These are phyloP conservation scores for Aphelenchoides fujianensis DNA, from an alignment of 1,140 invertebrate genomes.

Conservation along the genomic window DNA sequence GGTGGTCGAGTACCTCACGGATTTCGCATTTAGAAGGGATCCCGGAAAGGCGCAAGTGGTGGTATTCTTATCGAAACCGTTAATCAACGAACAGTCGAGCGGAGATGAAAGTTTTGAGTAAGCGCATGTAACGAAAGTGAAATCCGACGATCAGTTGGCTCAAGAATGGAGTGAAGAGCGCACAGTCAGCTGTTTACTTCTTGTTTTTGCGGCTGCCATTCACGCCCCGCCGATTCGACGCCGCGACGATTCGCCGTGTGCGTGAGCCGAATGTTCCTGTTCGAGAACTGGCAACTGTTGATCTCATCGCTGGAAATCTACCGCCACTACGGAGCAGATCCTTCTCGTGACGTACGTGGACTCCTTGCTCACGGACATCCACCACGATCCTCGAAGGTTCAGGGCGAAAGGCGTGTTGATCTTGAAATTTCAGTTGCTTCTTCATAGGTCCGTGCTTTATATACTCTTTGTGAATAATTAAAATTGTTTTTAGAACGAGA, in stretches of 20 bases:
- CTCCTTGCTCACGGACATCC: conserved; percentile 20
- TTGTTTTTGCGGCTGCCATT: conserved; percentile 25
- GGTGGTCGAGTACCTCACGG: conserved; percentile 21
- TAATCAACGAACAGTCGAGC: background rate
- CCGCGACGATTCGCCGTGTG: conserved; percentile 33
- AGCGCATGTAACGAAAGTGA: too few relatives aligned
- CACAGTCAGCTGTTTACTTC: too few relatives aligned
- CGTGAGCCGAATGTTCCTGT: conserved; percentile 40
- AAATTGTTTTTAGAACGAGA: conserved; percentile 25
- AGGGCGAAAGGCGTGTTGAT: conserved; percentile 33
- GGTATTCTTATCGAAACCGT: background rate
- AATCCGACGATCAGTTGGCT: too few relatives aligned
- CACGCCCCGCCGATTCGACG: conserved; percentile 20
- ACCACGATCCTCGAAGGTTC: conserved; percentile 28
- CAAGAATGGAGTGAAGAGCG: too few relatives aligned
- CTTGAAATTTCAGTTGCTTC: conserved; percentile 14
- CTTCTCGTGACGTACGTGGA: conserved; percentile 33
- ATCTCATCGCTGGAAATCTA: conserved; percentile 33
- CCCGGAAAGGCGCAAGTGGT: conserved; percentile 24
- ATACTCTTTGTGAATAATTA: conserved; percentile 16
- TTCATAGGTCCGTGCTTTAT: conserved; percentile 29
- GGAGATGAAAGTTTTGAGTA: conserved; percentile 17
- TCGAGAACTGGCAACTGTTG: conserved; percentile 41
- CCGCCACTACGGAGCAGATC: conserved; percentile 35
- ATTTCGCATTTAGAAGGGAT: conserved; percentile 32